Evolutionary conservation across 1,140 invertebrate genomes (phyloP).

Genomic region (Yoshiicerus persimilis): DNA sequence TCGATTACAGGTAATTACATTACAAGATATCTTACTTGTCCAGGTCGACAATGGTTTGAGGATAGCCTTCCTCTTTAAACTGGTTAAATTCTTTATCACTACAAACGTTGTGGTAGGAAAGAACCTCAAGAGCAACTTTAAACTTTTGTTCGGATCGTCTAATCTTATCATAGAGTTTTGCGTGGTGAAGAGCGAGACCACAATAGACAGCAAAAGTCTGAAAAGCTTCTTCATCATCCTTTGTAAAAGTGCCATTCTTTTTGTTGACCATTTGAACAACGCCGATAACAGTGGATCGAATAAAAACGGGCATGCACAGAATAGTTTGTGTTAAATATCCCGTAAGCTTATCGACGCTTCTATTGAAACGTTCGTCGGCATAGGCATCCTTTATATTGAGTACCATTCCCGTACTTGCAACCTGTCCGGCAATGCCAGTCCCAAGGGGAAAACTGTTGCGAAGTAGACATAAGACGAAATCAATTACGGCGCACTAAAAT

Average conservation of each 20-base stretch:
- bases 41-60: conserved; percentile 54
- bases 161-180: conserved; percentile 82
- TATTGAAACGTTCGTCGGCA: conserved; percentile 75
- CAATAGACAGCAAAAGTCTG: conserved; percentile 82
- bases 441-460: conserved; percentile 63
- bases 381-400: conserved; percentile 80
- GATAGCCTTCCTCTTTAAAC: conserved; percentile 54
- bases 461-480: neutral
- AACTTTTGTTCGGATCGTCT: conserved; percentile 80
- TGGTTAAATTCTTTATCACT: conserved; percentile 67
- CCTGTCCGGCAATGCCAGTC: conserved; percentile 68
- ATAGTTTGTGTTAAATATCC: conserved; percentile 75
- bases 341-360: conserved; percentile 71
- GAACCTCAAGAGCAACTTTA: conserved; percentile 74
- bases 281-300: conserved; percentile 59
- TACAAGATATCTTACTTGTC: conserved; percentile 58
- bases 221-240: conserved; percentile 77
- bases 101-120: conserved; percentile 76
- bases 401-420: conserved; percentile 73
- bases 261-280: conserved; percentile 81
- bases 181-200: conserved; percentile 79
- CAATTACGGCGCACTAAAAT: neutral
- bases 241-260: conserved; percentile 36
- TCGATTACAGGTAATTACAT: neutral
- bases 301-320: conserved; percentile 83